Base-by-base conservation (phyloP, 2,888 invertebrate species). In the Vesta saturnalis region DNA sequence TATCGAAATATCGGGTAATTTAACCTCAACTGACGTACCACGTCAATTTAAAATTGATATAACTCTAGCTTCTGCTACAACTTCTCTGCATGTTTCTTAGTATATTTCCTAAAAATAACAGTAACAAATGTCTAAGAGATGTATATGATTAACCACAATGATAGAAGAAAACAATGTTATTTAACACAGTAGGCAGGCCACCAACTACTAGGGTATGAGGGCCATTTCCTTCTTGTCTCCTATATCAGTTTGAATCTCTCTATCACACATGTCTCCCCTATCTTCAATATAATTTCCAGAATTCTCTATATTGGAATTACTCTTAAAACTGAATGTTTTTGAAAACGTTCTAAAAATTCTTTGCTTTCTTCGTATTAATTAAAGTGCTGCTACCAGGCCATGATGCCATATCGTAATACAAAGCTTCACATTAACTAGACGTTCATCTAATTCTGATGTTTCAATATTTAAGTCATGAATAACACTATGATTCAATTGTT, bases 391-490 rank as follows among this genome's bases (percentile, higher is more conserved):
- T 74, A 76, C 73, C 74, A 2, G 73, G 73, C 75, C 75, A 76
- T n/a, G 60, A 58, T 59, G 66, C 68, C 68, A 76, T 76, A 30
- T 72, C 74, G 61, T 73, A 72, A 1, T 70, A 62, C 46, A 76
- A 67, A 6, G 72, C 70, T 64, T 75, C 74, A 12, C 94, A 94
- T 83, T 92, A 93, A 81, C 88, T 90, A 57, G 85, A 87, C 61
- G 49, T 18, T 35, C 15, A 2, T 69, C 21, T 5, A 72, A 16
- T 22, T 60, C 61, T 57, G 55, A 52, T 1, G 58, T 52, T 16
- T 71, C 58, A 4, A 74, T 56, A 0, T 61, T 30, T 6, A 74
- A 47, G 19, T 74, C 71, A 15, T 60, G 16, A 1, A n/a, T n/a
- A 1, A 72, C 56, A 14, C 69, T 72, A 58, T 63, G 10, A n/a